phyloP scores from a whole-genome alignment of 2,113 vertebrate species.

The Ursus arctos region DNA sequence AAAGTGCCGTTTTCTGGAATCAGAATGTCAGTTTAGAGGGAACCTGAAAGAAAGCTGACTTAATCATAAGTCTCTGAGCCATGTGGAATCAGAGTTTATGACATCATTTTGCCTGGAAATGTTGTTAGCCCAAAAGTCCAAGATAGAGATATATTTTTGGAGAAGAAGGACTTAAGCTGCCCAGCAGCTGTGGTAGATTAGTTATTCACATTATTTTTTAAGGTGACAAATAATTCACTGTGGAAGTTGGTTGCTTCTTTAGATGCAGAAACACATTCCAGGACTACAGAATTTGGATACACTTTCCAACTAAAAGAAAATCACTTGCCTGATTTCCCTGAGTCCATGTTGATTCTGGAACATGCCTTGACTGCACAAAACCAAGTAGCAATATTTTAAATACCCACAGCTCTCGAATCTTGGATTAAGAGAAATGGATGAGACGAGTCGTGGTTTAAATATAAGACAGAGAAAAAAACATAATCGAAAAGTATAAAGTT shows the following conservation, averaged over 20 bases:
- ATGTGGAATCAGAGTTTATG: not conserved
- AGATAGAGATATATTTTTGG: not conserved
- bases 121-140: not conserved
- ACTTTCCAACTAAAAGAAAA: not conserved
- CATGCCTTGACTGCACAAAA: not conserved
- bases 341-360: not conserved
- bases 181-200: not conserved
- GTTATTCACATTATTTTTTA: not conserved
- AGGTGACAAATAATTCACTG: not conserved
- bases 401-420: not conserved
- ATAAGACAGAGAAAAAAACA: not conserved
- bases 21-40: constrained; percentile 6
- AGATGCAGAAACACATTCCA: not conserved
- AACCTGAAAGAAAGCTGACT: not conserved
- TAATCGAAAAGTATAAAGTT: not conserved
- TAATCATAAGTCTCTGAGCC: not conserved
- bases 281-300: not conserved
- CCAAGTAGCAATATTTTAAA: not conserved
- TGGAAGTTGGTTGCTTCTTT: not conserved
- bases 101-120: not conserved
- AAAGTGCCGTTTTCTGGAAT: not conserved
- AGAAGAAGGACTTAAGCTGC: not conserved
- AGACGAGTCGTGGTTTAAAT: not conserved
- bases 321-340: not conserved
- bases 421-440: not conserved